These are phyloP conservation scores for Carcharodon carcharias DNA, from an alignment of 2,797 vertebrate species.

Conservation along the genomic window DNA sequence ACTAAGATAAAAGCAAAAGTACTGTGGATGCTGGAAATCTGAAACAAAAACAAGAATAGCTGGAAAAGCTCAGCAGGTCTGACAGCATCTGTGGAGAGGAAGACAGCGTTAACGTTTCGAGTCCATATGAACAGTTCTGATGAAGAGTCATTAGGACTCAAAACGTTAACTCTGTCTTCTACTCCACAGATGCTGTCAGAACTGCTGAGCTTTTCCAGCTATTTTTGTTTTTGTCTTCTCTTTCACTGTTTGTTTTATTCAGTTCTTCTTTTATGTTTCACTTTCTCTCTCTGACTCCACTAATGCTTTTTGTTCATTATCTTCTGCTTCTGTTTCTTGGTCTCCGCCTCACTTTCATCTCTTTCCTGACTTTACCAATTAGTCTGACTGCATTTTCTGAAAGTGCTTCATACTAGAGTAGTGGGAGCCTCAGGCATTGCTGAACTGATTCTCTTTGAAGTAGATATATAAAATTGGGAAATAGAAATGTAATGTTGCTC, in stretches of 20 bases:
- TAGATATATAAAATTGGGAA: neutral
- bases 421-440: neutral
- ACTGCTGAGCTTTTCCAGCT: no score
- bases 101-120: no score
- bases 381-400: neutral
- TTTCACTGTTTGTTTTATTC: constrained; percentile 21
- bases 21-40: no score
- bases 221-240: neutral
- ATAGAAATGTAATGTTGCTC: neutral
- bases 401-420: neutral
- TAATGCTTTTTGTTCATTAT: neutral
- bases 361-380: neutral
- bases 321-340: neutral
- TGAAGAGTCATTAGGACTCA: no score
- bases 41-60: no score
- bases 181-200: no score
- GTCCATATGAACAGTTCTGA: no score
- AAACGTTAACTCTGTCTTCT: no score
- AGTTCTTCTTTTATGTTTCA: neutral
- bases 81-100: no score
- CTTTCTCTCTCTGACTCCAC: neutral
- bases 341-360: neutral
- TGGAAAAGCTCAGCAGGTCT: no score
- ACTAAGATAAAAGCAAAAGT: no score
- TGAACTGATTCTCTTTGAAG: neutral